Evolutionary conservation across 2,797 vertebrate genomes (phyloP), one percentile per base, ranked within the genome.

Genomic region (Eupleurogrammus muticus): DNA sequence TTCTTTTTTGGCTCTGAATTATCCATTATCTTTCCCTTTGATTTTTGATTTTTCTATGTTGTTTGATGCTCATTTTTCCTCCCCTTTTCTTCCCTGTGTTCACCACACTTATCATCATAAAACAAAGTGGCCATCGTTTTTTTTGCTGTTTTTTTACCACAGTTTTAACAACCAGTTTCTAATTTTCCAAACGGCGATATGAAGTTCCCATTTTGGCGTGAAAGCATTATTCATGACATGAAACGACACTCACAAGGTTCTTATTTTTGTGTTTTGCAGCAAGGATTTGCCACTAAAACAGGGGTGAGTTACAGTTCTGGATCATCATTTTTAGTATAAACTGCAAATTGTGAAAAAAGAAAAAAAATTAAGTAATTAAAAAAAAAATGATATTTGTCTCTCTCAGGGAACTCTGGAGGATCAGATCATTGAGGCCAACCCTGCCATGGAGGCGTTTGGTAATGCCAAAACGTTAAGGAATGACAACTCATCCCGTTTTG

Each of bases 401-500:
- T 54, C 23, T 3, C 57, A 99, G 96, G 97, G 96, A 38, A 98
- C 96, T 57, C 94, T 98, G 2, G 97, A 99, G 89, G 97, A 99
- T 92, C 97, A 98, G 90, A 96, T 99, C 86, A 97, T 98, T 2
- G 96, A 99, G 92, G 97, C 97, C 0, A 99, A 99, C 86, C 97
- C 97, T 1, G 97, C 97, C 80, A 97, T 98, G 96, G 97, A 98
- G 82, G 94, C 97, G 28, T 98, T 98, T 85, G 96, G 96, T 65
- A 99, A 98, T 0, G 96, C 97, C 88, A 98, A 98, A 93, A 98
- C 97, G 1, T 77, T 98, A 53, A 95, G 97, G 80, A 98, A 98
- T 0, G 96, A 99, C 90, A 98, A 99, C 88, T 98, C 97, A 0
- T 98, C 96, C 0, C 96, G 96, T 50, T 98, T 98, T 90, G 97